phyloP scores from a whole-genome alignment of 2,888 invertebrate genomes.

The Nomada fucata region DNA sequence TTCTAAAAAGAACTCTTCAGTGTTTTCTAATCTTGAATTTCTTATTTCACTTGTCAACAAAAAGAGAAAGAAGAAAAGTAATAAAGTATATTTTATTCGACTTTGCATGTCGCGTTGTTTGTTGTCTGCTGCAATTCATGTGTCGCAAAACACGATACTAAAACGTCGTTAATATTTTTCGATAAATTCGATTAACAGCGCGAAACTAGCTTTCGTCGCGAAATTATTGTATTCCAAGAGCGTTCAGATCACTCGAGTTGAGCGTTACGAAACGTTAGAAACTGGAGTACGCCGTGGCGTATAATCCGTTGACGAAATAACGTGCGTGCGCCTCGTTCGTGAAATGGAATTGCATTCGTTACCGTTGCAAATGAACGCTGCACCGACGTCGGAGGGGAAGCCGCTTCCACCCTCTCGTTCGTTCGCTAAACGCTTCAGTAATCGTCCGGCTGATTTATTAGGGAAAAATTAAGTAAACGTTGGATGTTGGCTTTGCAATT shows the following conservation, averaged over 20 bases:
- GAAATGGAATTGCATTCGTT: constrained; percentile 52
- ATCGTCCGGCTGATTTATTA: constrained; percentile 55
- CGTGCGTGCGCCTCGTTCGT: constrained; percentile 9
- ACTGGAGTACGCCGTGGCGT: constrained; percentile 22
- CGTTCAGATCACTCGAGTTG: no score
- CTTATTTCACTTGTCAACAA: no score
- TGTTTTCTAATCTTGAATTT: no score
- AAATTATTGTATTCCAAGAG: no score
- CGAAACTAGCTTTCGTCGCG: neutral
- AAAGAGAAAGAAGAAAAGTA: no score
- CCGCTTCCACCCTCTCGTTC: neutral
- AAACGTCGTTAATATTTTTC: no score
- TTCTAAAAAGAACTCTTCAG: no score
- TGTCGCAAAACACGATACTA: no score
- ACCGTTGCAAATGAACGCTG: constrained; percentile 46
- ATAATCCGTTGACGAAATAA: constrained; percentile 52
- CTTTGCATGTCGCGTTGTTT: no score
- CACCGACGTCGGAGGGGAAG: neutral
- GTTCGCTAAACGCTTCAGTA: constrained; percentile 38
- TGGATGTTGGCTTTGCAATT: constrained; percentile 42
- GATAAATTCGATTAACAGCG: neutral
- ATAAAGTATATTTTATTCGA: no score
- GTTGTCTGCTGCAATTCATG: no score
- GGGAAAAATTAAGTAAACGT: constrained; percentile 57
- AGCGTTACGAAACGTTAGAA: neutral